phyloP scores from a whole-genome alignment of 1,140 invertebrate genomes.

The Odontomachus brunneus region DNA sequence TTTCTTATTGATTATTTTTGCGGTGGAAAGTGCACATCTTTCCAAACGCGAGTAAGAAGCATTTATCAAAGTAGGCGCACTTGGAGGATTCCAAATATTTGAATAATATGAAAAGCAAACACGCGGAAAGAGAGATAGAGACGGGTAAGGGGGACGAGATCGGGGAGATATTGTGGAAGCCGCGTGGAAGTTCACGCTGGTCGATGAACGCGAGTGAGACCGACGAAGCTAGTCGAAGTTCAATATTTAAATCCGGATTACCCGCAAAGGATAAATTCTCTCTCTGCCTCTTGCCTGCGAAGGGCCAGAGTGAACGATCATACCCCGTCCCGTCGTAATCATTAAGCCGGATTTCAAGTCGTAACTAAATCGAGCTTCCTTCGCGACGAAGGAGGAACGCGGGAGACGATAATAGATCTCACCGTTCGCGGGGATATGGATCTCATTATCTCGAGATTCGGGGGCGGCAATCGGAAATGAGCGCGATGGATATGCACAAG shows the following conservation, averaged over 20 bases:
- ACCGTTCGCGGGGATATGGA: neutral
- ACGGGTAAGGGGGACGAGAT: neutral
- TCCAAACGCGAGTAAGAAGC: neutral
- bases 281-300: neutral
- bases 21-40: neutral
- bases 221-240: slow-evolving; percentile 60
- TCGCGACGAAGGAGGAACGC: neutral
- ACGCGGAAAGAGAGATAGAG: neutral
- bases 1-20: neutral
- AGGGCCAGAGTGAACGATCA: slow-evolving; percentile 16
- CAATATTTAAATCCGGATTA: slow-evolving; percentile 75
- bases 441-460: neutral
- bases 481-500: neutral
- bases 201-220: slow-evolving; percentile 21
- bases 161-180: slow-evolving; percentile 12
- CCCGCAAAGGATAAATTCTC: slow-evolving; percentile 55
- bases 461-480: neutral
- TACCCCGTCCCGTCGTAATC: slow-evolving; percentile 27
- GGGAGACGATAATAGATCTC: neutral
- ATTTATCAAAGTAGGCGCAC: neutral
- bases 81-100: slow-evolving; percentile 43
- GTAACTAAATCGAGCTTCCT: slow-evolving; percentile 23
- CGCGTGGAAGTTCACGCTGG: neutral
- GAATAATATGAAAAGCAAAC: slow-evolving; percentile 40
- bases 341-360: slow-evolving; percentile 43